Evolutionary conservation across 1,140 invertebrate species (phyloP), one percentile per base, ranked within the genome.

Genomic region (Conopomorpha cramerella): DNA sequence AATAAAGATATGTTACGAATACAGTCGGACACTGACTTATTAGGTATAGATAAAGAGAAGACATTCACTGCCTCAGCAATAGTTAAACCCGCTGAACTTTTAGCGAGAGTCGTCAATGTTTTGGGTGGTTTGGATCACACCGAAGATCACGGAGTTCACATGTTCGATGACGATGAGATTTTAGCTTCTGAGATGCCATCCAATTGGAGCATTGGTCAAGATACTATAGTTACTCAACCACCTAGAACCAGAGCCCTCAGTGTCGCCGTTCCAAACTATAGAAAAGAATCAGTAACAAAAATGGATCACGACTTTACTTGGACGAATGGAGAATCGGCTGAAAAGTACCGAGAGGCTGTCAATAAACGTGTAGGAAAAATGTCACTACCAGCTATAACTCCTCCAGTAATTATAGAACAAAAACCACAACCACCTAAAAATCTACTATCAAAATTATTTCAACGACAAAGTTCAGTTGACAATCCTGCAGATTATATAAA

Each of bases 21-120:
- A 16, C 83, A 86, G 35, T 91, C 88, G 2, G 89, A 91, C 51
- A 87, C 86, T 0, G 88, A 91, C 59, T 63, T 91, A 10, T 81
- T 86, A 46, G 80, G 84, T 15, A 90, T 91, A 38, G 88, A 92
- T 49, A 86, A 86, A 49, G 84, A 84, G 36, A 86, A 85, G 38
- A 91, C 90, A 0, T 92, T 91, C 55, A 82, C 80, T 35, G 80
- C 68, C 30, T 79, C 72, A 45, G 80, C 81, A 10, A 82, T 86
- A 39, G 79, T 89, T 1, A 84, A 89, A 49, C 88, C 88, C 1
- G 85, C 84, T 0, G 86, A 89, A 46, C 57, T 92, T 10, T 55
- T 91, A 27, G 85, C 88, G 1, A 82, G 86, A 59, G 81, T 91
- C 14, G 87, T 90, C 0, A 88, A 87, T 45, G 86, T 89, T 2